A percentile compares a stretch with the other conserved stretches of the same genome.
Conservation (phyloP, 2,113 vertebrate species). For the Baryphthengus martii region DNA sequence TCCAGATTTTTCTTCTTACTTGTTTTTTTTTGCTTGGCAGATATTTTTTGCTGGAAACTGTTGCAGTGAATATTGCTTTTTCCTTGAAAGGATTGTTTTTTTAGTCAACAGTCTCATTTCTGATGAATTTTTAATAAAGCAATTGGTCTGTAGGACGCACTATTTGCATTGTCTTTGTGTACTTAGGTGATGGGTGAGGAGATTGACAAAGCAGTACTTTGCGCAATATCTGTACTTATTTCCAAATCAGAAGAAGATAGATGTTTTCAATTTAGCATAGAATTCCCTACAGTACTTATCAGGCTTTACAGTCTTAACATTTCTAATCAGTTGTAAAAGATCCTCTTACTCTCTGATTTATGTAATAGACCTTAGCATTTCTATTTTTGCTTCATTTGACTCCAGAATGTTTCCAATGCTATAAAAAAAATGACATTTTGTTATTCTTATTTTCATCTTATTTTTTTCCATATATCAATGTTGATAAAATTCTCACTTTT, state of each 20-base stretch:
- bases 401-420: neutral
- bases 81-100: neutral
- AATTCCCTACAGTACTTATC: slow-evolving; percentile 13
- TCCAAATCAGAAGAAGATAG: slow-evolving; percentile 11
- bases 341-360: slow-evolving; percentile 38
- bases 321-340: slow-evolving; percentile 42
- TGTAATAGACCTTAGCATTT: slow-evolving; percentile 9
- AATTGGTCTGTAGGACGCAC: neutral
- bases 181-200: neutral
- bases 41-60: neutral
- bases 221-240: neutral
- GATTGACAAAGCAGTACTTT: neutral
- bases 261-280: slow-evolving; percentile 10
- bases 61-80: neutral
- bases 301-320: slow-evolving; percentile 20
- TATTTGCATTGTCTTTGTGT: neutral
- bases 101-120: neutral
- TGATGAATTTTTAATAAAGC: neutral
- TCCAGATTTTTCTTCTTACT: neutral
- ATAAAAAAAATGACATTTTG: neutral
- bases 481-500: neutral
- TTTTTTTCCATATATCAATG: neutral
- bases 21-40: neutral
- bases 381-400: slow-evolving; percentile 30
- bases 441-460: neutral